These are phyloP conservation scores for Dendroctonus ponderosae DNA, from an alignment of 1,140 invertebrate genomes.

Conservation along the genomic window DNA sequence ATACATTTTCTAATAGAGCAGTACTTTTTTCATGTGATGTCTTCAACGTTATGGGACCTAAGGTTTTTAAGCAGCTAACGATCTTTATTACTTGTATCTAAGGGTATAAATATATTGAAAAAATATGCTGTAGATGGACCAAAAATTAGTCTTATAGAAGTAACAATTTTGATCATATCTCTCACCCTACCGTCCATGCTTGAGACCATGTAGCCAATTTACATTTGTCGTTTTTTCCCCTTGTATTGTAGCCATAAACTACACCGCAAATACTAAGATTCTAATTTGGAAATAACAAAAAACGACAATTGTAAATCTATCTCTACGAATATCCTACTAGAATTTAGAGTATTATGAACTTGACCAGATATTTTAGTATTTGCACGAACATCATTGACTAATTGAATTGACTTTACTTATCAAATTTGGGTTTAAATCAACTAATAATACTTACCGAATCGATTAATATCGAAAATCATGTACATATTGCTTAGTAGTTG, in stretches of 20 bases:
- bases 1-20: constrained; percentile 1
- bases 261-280: not conserved
- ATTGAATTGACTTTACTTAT: too few species aligned
- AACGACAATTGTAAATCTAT: not conserved
- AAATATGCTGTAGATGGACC: constrained; percentile 16
- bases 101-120: constrained; percentile 14
- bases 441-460: too few species aligned
- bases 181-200: constrained; percentile 16
- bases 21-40: constrained; percentile 3
- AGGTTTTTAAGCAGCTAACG: constrained; percentile 13
- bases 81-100: constrained; percentile 3
- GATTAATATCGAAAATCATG: too few species aligned
- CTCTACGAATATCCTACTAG: not conserved
- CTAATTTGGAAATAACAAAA: not conserved
- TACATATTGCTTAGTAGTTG: too few species aligned
- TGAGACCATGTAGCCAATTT: constrained; percentile 10
- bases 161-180: constrained; percentile 20
- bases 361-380: too few species aligned
- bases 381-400: too few species aligned
- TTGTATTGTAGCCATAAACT: not conserved
- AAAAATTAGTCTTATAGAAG: constrained; percentile 17
- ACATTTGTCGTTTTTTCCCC: not conserved
- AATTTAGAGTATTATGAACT: not conserved
- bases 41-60: constrained; percentile 14
- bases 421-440: too few species aligned